Evolutionary conservation across 2,113 vertebrate species (phyloP), one percentile per base, ranked within the genome.

Genomic region (Willisornis vidua): DNA sequence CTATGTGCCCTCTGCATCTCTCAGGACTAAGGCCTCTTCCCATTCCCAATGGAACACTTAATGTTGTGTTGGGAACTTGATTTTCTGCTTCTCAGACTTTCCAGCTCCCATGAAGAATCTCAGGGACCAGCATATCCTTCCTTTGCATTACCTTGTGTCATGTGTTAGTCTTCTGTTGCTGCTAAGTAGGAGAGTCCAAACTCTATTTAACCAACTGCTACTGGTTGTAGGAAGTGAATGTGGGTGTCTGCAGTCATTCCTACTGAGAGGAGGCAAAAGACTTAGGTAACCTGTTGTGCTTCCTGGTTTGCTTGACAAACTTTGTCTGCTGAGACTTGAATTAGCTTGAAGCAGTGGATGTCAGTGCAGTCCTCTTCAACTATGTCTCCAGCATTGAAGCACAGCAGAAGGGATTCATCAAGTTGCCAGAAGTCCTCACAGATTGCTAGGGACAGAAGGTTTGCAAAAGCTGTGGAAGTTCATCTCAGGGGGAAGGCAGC

Each of bases 91-190:
- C 85, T 94, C 12, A 66, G 95, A 95, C 93, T 88, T 97, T 75
- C 73, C 90, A 97, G 90, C 89, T 95, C 89, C 96, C 96, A 96
- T n/a, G 87, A 97, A 97, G 94, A 98, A 98, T 97, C 98, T 98
- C 98, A 98, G 98, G 98, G 98, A 98, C 98, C 97, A 97, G 98
- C 97, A 97, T 98, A 97, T 98, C 97, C 98, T 97, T 98, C 96
- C 94, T 98, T 98, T 97, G 97, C 98, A 97, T 98, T 98, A 97
- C 97, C 97, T 98, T 97, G 84, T 94, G 93, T 96, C 93, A 92
- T 72, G 46, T 80, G 59, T 54, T 95, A 90, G 84, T 61, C 70
- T 94, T 91, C 37, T 81, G 82, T 92, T 78, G 89, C 95, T 86
- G 91, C 88, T 78, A 84, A 90, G 70, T 79, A 93, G 72, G 87